Base-by-base conservation (phyloP, 1,140 invertebrate species). In the Mamestra configurata region DNA sequence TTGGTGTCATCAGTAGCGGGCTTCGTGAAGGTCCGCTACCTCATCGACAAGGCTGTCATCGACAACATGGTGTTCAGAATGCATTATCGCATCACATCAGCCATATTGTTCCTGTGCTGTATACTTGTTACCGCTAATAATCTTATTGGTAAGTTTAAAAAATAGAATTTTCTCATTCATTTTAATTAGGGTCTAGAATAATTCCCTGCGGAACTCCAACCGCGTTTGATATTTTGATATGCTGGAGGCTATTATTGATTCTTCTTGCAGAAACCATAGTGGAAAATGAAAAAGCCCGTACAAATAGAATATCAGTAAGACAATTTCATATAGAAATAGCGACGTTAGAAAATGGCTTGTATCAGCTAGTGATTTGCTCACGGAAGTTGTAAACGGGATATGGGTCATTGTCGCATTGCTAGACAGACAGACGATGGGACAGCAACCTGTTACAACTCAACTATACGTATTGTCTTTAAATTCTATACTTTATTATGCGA, bases 61-160 rank as follows among this genome's bases (percentile, higher is more conserved):
- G 98, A 99, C 95, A 98, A 98, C 91, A 97, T 98, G 96, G 96
- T 98, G 7, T 99, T 99, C 95, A 96, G 98, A 78, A 97, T 98
- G 82, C 98, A 99, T 90, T 99, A 99, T 90, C 96, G 98, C 91
- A 97, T 98, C 88, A 99, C 98, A 0, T 97, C 98, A 31, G 97
- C 98, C 43, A 97, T 98, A 84, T 95, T 99, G 13, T 98, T 99
- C 89, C 96, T 98, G 15, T 97, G 97, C 93, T 98, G 98, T 92
- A 97, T 99, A 83, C 97, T 99, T 72, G 97, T 98, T 37, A 98
- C 98, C 6, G 97, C 98, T 70, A 98, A 98, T 93, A 98, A 98
- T 93, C 95, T 98, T 51, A 98, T 98, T 94, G 98, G 98, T 98
- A 95, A 97, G 96, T 96, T 49, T 68, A 68, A 59, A 22, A 43